Percentiles rank a stretch among this genome's conserved stretches.
phyloP scores from a whole-genome alignment of 2,888 invertebrate genomes.

The Drosophila rubida region DNA sequence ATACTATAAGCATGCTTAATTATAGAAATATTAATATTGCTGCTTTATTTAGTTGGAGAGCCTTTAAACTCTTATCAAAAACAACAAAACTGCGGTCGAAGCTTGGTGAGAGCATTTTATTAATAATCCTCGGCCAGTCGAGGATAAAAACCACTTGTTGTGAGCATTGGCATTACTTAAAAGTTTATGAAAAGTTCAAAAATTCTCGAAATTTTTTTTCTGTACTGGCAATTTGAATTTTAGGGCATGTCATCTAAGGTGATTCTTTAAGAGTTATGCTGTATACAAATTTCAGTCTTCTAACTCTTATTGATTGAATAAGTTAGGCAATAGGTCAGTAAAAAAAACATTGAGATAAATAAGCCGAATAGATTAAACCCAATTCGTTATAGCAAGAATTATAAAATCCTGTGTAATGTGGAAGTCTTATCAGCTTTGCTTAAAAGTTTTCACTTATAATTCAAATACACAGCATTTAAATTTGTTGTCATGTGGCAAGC shows the following conservation, averaged over 20 bases:
- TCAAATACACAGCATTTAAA: not conserved
- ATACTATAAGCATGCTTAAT: not conserved
- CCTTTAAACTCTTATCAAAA: not conserved
- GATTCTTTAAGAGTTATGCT: too few relatives aligned
- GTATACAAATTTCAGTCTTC: too few relatives aligned
- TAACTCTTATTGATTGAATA: too few relatives aligned
- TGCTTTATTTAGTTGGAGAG: not conserved
- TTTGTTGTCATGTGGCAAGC: slow-evolving; percentile 5
- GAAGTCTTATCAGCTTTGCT: not conserved
- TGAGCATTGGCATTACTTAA: not conserved
- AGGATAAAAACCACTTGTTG: not conserved
- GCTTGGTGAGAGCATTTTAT: not conserved
- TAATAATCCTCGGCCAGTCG: not conserved
- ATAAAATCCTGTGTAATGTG: not conserved
- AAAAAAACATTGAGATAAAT: too few relatives aligned
- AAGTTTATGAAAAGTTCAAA: too few relatives aligned
- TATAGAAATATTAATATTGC: not conserved
- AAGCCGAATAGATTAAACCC: too few relatives aligned
- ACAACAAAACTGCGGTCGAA: not conserved
- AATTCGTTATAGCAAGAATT: too few relatives aligned
- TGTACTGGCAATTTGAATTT: too few relatives aligned
- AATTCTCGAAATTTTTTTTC: too few relatives aligned
- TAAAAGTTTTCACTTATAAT: not conserved
- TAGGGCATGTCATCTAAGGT: too few relatives aligned
- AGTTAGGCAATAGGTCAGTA: too few relatives aligned